phyloP scores from a whole-genome alignment of 2,113 vertebrate species.

The Marmota monax region DNA sequence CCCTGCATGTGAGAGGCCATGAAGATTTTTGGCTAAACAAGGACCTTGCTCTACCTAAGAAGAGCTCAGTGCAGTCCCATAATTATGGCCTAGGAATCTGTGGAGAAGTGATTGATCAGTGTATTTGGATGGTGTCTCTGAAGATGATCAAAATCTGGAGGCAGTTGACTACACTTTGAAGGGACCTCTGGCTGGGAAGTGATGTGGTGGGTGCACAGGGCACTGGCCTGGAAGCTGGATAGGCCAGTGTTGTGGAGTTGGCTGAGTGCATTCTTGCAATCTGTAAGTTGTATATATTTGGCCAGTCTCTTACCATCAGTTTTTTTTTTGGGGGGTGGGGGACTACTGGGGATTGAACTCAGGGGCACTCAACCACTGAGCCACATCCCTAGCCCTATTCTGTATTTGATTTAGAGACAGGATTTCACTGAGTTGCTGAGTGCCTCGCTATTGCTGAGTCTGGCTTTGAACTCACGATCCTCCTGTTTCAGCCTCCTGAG shows the following conservation, averaged over 20 bases:
- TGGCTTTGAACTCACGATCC: too few species aligned
- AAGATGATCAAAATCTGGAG: not conserved
- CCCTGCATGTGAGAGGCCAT: not conserved
- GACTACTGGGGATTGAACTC: too few species aligned
- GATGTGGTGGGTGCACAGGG: not conserved
- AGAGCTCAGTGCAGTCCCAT: not conserved
- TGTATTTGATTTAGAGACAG: too few species aligned
- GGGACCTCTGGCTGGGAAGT: not conserved
- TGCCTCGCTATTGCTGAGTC: too few species aligned
- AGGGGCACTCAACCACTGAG: too few species aligned
- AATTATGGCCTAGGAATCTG: not conserved
- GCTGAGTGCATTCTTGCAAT: not conserved
- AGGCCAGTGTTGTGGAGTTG: not conserved
- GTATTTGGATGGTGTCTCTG: not conserved
- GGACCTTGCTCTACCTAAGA: not conserved
- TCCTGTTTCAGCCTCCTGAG: too few species aligned
- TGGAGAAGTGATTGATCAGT: not conserved
- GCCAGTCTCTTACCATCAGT: not conserved
- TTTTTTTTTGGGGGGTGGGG: too few species aligned
- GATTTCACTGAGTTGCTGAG: too few species aligned
- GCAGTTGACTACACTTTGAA: not conserved
- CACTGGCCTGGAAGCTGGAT: not conserved
- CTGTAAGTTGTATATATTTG: not conserved
- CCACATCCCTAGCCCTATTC: too few species aligned
- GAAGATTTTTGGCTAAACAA: not conserved